Evolutionary conservation across 2,113 vertebrate genomes (phyloP), one percentile per base, ranked within the genome.

Genomic region (Zapornia atra): DNA sequence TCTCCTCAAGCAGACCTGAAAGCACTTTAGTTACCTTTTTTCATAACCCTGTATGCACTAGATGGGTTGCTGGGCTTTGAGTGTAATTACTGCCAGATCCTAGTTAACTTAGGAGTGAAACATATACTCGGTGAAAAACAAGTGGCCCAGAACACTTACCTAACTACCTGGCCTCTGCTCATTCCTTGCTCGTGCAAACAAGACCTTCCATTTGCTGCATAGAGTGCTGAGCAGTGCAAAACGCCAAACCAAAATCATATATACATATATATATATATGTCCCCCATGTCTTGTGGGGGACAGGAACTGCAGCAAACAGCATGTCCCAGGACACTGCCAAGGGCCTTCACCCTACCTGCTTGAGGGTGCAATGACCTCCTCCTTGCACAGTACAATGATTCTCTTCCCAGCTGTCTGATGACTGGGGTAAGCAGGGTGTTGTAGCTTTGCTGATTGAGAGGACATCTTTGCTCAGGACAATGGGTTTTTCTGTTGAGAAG

Each of bases 111-210:
- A 78, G 50, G 76, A 90, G 40, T 42, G 48, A 89, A 88, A 86
- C 2, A 20, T 6, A n/a, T 1, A 85, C 29, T 14, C 10, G 13
- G 11, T 61, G 63, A 68, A 65, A 82, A 80, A 38, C 68, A 92
- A 5, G 36, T 42, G 78, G 81, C 84, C 73, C 80, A 90, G 85
- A 85, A 72, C 18, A 42, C 82, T 95, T 94, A 66, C 82, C 59
- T 79, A 95, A 94, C 92, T 91, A 94, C 57, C 71, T 31, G 38
- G 42, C 29, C 48, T 64, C 53, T 81, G 88, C 86, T 95, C 90
- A 91, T 91, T 82, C 64, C 80, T 88, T 18, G 56, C 44, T 63
- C 13, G 56, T 60, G 42, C 60, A 79, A 94, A 88, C 71, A 78
- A 24, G 72, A 31, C 7, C 8, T 50, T 75, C 21, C 9, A 16